Evolutionary conservation across 2,113 vertebrate species (phyloP).

Genomic region (Megatriorchis doriae): DNA sequence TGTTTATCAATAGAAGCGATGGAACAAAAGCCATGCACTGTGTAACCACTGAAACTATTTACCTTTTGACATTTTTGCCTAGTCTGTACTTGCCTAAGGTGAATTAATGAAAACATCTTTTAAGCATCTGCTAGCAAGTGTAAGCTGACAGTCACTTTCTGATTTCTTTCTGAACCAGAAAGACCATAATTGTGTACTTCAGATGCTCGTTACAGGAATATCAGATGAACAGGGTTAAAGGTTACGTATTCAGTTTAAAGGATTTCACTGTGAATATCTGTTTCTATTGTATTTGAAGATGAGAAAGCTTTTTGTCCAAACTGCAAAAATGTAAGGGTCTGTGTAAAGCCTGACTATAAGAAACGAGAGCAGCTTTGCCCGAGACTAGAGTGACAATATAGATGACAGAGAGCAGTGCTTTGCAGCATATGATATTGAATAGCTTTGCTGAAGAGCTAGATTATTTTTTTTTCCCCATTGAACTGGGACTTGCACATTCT

Average conservation of each 20-base stretch:
- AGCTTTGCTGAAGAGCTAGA: background rate
- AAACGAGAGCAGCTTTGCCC: background rate
- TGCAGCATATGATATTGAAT: background rate
- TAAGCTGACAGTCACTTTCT: background rate
- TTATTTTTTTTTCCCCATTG: background rate
- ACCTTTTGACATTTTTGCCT: background rate
- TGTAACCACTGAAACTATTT: background rate
- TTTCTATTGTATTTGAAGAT: background rate
- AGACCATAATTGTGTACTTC: background rate
- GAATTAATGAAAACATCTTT: background rate
- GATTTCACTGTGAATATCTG: background rate
- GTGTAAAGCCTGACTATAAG: background rate
- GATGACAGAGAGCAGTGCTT: background rate
- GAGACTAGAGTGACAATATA: rapidly evolving
- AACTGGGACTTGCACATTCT: background rate
- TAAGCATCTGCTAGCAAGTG: background rate
- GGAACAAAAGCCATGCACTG: background rate
- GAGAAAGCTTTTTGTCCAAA: background rate
- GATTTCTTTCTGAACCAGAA: background rate
- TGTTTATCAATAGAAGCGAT: background rate
- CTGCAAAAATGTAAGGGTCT: background rate
- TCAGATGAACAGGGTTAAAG: background rate
- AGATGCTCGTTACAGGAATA: background rate
- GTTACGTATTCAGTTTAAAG: background rate
- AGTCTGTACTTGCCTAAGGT: background rate